phyloP scores from a whole-genome alignment of 1,140 invertebrate species.

The Eueides isabella region DNA sequence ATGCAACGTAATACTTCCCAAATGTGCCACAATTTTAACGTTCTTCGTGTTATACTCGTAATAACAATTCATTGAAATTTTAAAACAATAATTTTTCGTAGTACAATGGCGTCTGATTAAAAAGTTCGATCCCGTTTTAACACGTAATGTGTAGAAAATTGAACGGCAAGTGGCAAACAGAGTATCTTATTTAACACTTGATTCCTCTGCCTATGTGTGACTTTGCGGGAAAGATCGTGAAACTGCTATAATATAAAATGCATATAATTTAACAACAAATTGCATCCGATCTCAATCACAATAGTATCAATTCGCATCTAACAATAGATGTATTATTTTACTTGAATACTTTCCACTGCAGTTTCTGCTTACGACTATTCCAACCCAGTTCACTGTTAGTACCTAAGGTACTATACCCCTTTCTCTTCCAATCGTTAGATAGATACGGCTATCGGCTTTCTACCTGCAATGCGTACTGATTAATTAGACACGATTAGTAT shows the following conservation, averaged over 20 bases:
- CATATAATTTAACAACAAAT: background rate
- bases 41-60: too few relatives aligned
- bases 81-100: too few relatives aligned
- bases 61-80: too few relatives aligned
- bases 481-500: slow-evolving; percentile 77
- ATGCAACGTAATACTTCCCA: background rate
- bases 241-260: background rate
- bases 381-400: slow-evolving; percentile 64
- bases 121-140: too few relatives aligned
- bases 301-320: slow-evolving; percentile 23
- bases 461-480: slow-evolving; percentile 75
- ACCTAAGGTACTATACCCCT: slow-evolving; percentile 69
- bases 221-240: too few relatives aligned
- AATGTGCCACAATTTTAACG: background rate
- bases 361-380: slow-evolving; percentile 58
- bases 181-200: too few relatives aligned
- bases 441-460: slow-evolving; percentile 73
- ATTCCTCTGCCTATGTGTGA: too few relatives aligned
- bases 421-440: slow-evolving; percentile 70
- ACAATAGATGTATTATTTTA: slow-evolving; percentile 50
- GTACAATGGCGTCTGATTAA: too few relatives aligned
- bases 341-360: slow-evolving; percentile 54
- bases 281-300: slow-evolving; percentile 1
- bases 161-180: too few relatives aligned
- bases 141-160: too few relatives aligned